A percentile compares a stretch with the other conserved stretches of the same genome.
These are phyloP conservation scores for Thecophora atra DNA, from an alignment of 2,888 invertebrate species.

Conservation along the genomic window DNA sequence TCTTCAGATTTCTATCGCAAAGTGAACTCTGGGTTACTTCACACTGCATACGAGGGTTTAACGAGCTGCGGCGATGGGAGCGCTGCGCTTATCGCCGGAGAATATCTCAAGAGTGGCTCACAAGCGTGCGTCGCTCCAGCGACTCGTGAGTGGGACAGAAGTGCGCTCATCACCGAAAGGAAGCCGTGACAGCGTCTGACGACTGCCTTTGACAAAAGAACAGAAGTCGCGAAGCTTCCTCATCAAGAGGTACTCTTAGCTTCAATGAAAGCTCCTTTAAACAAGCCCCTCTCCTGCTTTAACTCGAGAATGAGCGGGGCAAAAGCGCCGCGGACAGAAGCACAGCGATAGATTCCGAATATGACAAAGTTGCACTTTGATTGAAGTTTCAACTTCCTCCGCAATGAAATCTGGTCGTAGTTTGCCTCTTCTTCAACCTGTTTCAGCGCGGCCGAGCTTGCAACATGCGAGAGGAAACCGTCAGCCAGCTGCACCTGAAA, in stretches of 20 bases:
- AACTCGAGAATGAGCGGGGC: no score
- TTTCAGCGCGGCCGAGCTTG: constrained; percentile 13
- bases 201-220: no score
- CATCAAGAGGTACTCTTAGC: no score
- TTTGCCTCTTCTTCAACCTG: constrained; percentile 19
- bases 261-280: no score
- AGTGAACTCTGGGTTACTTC: constrained; percentile 47
- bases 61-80: constrained; percentile 18
- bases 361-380: no score
- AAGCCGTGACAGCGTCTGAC: not conserved
- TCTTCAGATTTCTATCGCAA: constrained; percentile 41
- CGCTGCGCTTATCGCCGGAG: constrained; percentile 9
- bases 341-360: no score
- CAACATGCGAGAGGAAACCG: constrained; percentile 12
- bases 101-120: constrained; percentile 23
- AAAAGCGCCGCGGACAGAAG: no score
- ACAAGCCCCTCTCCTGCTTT: no score
- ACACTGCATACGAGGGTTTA: constrained; percentile 55
- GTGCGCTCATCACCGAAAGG: not conserved
- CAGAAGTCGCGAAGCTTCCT: no score
- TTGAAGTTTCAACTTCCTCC: not conserved
- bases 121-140: not conserved
- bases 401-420: constrained; percentile 3
- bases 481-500: constrained; percentile 32
- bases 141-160: not conserved